These are phyloP conservation scores for Cuniculus paca DNA, from an alignment of 2,797 vertebrate genomes.

Conservation along the genomic window DNA sequence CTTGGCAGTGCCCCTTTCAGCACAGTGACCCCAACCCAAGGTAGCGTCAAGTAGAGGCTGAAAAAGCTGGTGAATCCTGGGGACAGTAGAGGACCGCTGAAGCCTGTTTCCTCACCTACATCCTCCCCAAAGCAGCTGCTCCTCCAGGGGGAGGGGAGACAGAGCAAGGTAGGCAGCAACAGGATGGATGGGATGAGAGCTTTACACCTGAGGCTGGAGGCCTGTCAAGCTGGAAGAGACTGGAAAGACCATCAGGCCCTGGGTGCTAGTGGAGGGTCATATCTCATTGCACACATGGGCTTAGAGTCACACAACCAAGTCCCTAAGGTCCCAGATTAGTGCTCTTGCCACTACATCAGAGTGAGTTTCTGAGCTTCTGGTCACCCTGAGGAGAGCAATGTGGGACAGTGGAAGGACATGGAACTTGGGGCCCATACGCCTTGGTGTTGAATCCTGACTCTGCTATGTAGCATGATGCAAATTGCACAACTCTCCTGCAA, in stretches of 20 bases:
- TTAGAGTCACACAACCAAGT: neutral
- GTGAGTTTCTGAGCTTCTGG: neutral
- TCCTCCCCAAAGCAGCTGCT: neutral
- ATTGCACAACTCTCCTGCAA: neutral
- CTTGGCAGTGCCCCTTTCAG: neutral
- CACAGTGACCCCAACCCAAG: neutral
- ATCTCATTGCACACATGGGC: neutral
- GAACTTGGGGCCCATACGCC: neutral
- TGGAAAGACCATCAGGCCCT: neutral
- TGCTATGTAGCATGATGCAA: neutral
- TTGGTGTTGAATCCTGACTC: neutral
- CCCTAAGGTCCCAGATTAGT: neutral
- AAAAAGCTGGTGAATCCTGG: neutral
- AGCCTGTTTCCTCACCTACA: neutral
- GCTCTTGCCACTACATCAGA: neutral
- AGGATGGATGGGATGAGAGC: neutral
- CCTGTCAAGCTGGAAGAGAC: neutral
- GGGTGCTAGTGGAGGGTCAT: neutral
- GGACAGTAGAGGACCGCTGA: neutral
- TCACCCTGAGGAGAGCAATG: neutral
- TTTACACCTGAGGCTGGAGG: neutral
- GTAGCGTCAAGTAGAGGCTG: neutral
- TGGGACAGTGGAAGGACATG: neutral
- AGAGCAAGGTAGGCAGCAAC: neutral
- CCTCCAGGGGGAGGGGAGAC: neutral